These are phyloP conservation scores for Gerosis bhagava DNA, from an alignment of 2,888 invertebrate genomes.

Conservation along the genomic window DNA sequence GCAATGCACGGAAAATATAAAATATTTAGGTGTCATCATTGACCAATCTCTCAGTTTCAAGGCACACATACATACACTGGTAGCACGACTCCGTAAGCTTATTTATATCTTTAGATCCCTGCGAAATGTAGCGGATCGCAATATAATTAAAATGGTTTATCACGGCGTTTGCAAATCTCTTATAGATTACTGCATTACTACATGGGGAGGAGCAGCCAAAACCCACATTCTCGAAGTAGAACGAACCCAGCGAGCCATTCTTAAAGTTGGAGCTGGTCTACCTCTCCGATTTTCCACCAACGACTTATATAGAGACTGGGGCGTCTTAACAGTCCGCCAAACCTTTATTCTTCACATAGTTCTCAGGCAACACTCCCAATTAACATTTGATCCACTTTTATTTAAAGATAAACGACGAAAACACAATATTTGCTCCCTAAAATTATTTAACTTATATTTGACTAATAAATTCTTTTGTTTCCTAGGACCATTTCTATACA, in stretches of 20 bases:
- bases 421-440: too few species aligned
- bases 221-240: slow-evolving; percentile 13
- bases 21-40: slow-evolving; percentile 1
- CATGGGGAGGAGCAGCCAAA: slow-evolving; percentile 17
- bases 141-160: not conserved
- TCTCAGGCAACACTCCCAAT: too few species aligned
- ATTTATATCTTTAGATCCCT: slow-evolving; percentile 4
- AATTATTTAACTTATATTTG: too few species aligned
- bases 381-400: too few species aligned
- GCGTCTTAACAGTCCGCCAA: too few species aligned
- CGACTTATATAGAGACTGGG: too few species aligned
- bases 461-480: too few species aligned
- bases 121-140: not conserved
- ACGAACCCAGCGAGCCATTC: slow-evolving; percentile 1
- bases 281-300: not conserved
- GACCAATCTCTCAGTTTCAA: slow-evolving; percentile 8
- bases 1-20: not conserved
- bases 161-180: not conserved
- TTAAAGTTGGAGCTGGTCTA: not conserved
- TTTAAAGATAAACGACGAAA: too few species aligned
- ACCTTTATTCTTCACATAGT: too few species aligned
- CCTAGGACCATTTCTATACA: too few species aligned
- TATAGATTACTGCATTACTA: slow-evolving; percentile 7
- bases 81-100: not conserved
- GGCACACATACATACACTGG: not conserved